Conservation (phyloP, 2,888 invertebrate genomes). For the Plemyria rubiginata region DNA sequence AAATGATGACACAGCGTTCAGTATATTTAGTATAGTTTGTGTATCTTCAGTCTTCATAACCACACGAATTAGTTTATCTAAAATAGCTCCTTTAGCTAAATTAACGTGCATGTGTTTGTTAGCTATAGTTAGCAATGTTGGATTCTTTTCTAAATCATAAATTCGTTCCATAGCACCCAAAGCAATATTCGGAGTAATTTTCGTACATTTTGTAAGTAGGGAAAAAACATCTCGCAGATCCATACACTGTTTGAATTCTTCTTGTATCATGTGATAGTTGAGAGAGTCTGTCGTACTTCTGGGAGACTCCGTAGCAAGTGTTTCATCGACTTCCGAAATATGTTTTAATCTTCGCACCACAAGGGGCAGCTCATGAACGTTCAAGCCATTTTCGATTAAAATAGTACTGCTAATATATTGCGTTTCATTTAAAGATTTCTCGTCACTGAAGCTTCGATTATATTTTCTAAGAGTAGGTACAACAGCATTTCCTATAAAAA, state of each 20-base stretch:
- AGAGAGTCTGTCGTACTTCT: constrained; percentile 56
- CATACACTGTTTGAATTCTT: constrained; percentile 75
- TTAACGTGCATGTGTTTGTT: constrained; percentile 59
- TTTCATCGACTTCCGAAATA: constrained; percentile 62
- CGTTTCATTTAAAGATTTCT: constrained; percentile 59
- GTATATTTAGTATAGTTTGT: constrained; percentile 73
- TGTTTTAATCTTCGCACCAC: constrained; percentile 84
- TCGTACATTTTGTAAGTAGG: constrained; percentile 76
- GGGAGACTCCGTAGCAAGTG: constrained; percentile 45
- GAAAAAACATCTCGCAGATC: constrained; percentile 76
- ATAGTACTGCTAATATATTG: constrained; percentile 79
- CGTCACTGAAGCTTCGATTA: constrained; percentile 61
- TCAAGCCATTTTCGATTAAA: constrained; percentile 87
- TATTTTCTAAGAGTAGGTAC: constrained; percentile 39
- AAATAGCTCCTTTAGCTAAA: constrained; percentile 75
- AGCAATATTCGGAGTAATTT: constrained; percentile 80
- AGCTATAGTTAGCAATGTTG: constrained; percentile 50
- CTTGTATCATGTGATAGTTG: constrained; percentile 72
- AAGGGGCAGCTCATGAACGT: constrained; percentile 88
- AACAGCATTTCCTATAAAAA: constrained; percentile 37
- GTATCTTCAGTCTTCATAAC: constrained; percentile 78
- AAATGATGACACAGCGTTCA: constrained; percentile 68
- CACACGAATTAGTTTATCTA: constrained; percentile 75
- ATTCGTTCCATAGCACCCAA: constrained; percentile 80
- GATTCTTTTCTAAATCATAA: constrained; percentile 70